A percentile compares a stretch with the other conserved stretches of the same genome.
Evolutionary conservation across 2,888 invertebrate species (phyloP).

Genomic region (Netelia virgata): DNA sequence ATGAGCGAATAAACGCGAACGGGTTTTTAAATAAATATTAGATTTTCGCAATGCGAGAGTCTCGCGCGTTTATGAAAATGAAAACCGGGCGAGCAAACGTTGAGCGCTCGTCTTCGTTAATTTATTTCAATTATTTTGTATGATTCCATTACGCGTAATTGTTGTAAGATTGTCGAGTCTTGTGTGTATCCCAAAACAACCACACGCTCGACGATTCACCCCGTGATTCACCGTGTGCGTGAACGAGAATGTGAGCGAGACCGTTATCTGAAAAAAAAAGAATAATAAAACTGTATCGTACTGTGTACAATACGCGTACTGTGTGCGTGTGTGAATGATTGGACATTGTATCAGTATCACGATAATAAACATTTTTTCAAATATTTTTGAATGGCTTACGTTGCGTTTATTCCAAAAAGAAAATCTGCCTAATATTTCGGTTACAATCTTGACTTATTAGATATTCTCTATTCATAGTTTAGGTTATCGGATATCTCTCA

Average conservation of each 20-base stretch:
- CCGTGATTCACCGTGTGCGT: slow-evolving; percentile 68
- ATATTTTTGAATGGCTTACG: slow-evolving; percentile 71
- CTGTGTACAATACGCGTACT: slow-evolving; percentile 79
- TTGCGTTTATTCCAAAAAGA: slow-evolving; percentile 11
- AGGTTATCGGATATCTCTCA: no score
- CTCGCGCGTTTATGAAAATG: slow-evolving; percentile 34
- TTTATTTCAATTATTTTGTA: slow-evolving; percentile 83
- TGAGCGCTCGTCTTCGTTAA: slow-evolving; percentile 75
- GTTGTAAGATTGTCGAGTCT: slow-evolving; percentile 66
- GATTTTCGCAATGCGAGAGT: slow-evolving; percentile 29
- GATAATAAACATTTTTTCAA: slow-evolving; percentile 83
- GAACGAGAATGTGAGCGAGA: slow-evolving; percentile 65
- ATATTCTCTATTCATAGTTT: no score
- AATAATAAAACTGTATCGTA: slow-evolving; percentile 77
- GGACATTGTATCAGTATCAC: slow-evolving; percentile 79
- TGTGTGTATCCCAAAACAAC: slow-evolving; percentile 9
- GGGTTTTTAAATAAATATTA: slow-evolving; percentile 31
- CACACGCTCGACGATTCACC: slow-evolving; percentile 62
- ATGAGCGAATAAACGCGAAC: slow-evolving; percentile 40
- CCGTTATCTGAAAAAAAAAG: slow-evolving; percentile 31
- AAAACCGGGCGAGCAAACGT: slow-evolving; percentile 2
- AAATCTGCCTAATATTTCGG: no score
- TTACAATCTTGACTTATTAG: no score
- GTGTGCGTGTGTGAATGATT: slow-evolving; percentile 76
- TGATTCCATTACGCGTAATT: slow-evolving; percentile 79